Conservation (phyloP, 2,888 invertebrate species). For the Embidobia sp. region DNA sequence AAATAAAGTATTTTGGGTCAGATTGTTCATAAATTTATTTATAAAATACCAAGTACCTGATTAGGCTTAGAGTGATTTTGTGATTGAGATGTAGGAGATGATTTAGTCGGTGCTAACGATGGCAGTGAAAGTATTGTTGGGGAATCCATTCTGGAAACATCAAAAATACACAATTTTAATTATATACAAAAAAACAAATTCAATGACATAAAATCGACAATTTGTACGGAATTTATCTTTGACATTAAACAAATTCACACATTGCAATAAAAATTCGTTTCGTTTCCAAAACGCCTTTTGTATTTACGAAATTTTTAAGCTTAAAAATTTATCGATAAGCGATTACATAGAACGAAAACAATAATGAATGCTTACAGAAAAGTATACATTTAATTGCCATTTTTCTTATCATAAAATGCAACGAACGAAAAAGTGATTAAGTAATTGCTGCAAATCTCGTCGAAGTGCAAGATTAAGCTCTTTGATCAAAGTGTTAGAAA, state of each 20-base stretch:
- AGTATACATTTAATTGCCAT: conserved; percentile 1
- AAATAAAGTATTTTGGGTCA: too few species aligned
- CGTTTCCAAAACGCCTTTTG: too few species aligned
- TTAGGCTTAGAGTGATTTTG: conserved; percentile 58
- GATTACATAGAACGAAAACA: neutral
- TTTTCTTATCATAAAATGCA: conserved; percentile 17
- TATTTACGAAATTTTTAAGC: too few species aligned
- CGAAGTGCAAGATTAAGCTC: conserved; percentile 66
- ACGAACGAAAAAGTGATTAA: conserved; percentile 53
- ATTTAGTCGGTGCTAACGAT: conserved; percentile 38
- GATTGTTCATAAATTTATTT: neutral
- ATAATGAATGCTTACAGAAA: neutral
- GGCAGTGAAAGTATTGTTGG: conserved; percentile 46
- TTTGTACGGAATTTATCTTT: too few species aligned
- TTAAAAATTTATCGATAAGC: too few species aligned
- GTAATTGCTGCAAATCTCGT: conserved; percentile 56
- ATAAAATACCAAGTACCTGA: conserved; percentile 37
- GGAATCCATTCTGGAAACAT: conserved; percentile 52
- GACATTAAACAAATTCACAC: too few species aligned
- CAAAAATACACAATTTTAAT: neutral
- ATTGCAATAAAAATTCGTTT: too few species aligned
- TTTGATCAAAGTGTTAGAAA: conserved; percentile 66
- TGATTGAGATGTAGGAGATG: conserved; percentile 42
- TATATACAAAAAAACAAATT: too few species aligned
- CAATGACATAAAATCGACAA: too few species aligned